These are phyloP conservation scores for Fopius arisanus DNA, from an alignment of 1,140 invertebrate genomes.

Conservation along the genomic window DNA sequence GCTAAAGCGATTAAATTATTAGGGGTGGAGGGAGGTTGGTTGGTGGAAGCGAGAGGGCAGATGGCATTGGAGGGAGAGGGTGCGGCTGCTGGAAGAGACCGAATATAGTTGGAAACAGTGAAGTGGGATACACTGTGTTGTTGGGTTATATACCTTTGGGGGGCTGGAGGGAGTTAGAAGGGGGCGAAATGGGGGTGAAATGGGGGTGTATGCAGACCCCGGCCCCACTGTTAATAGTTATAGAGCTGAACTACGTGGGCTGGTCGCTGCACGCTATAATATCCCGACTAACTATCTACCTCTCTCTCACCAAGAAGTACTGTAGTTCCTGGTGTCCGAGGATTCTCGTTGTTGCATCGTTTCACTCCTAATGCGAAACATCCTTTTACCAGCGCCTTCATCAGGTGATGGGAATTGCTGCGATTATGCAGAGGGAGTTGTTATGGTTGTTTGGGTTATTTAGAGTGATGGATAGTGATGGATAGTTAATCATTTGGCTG, in stretches of 20 bases:
- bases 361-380: too few relatives aligned
- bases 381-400: too few relatives aligned
- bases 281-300: conserved; percentile 36
- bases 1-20: conserved; percentile 47
- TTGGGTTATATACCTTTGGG: conserved; percentile 16
- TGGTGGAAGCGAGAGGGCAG: not conserved
- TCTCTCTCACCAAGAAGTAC: not conserved
- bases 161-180: conserved; percentile 29
- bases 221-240: conserved; percentile 40
- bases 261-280: conserved; percentile 36
- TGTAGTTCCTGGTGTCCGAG: too few relatives aligned
- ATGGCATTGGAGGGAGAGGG: not conserved
- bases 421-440: too few relatives aligned
- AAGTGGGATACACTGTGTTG: conserved; percentile 25
- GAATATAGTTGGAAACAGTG: not conserved
- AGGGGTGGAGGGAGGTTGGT: conserved; percentile 21
- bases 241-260: conserved; percentile 39
- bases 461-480: too few relatives aligned
- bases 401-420: too few relatives aligned
- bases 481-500: too few relatives aligned
- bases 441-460: too few relatives aligned
- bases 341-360: too few relatives aligned
- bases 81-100: not conserved
- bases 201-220: conserved; percentile 29
- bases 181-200: conserved; percentile 39